Evolutionary conservation across 2,797 vertebrate species (phyloP), one percentile per base, ranked within the genome.

Genomic region (Siniperca obscura): DNA sequence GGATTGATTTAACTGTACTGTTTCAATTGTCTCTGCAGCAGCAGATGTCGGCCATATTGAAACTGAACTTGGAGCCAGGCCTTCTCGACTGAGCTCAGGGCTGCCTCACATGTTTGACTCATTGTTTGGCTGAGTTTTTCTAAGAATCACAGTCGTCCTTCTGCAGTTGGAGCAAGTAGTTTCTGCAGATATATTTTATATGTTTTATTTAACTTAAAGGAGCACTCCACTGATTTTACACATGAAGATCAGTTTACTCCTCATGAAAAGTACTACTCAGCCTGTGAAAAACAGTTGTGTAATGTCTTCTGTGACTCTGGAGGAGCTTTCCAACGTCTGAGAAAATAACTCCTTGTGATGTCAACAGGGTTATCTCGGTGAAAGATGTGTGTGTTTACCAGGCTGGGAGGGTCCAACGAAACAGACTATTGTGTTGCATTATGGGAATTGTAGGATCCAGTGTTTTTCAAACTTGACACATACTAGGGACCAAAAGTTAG

Each of bases 21-120:
- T 82, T 86, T 86, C 89, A 76, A 79, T 77, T 76, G 87, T 92
- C 87, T 89, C 76, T 76, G 69, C 59, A 70, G 79, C 89, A 84
- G 75, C 94, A 94, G 91, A 95, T 95, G 93, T 90, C 79, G 40
- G 78, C 89, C 91, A 92, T 90, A 89, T 88, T 93, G 89, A 76
- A 88, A 56, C 21, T 67, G 73, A 85, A 90, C 82, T 86, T 64
- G 75, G 86, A 81, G 61, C 70, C 71, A n/a, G 69, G 14, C 50
- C 68, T 44, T 36, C 36, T 60, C 11, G 0, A 34, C 80, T 11
- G 38, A 53, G 65, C 70, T 88, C 72, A 42, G 70, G 36, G 71
- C 74, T 66, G 30, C 70, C 52, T 85, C 79, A 69, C 57, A 46
- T 70, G 44, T 84, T 86, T 87, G 72, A 87, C 62, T 86, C 73